A percentile compares a stretch with the other conserved stretches of the same genome.
phyloP scores from a whole-genome alignment of 2,113 vertebrate genomes.

The Macquaria australasica region DNA sequence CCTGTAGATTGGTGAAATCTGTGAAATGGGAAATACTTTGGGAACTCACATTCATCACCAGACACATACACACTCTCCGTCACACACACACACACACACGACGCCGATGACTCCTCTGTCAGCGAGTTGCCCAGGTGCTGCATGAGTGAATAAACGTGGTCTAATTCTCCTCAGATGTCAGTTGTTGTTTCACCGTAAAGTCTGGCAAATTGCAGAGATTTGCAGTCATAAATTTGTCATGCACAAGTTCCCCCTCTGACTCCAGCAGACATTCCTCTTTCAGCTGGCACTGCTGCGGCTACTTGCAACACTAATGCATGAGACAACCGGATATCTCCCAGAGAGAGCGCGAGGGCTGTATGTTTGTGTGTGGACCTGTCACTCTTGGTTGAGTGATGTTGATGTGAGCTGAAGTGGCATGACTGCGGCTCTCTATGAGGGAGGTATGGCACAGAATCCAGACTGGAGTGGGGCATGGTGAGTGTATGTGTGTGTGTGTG shows the following conservation, averaged over 20 bases:
- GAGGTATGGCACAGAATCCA: constrained; percentile 71
- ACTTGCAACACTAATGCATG: constrained; percentile 31
- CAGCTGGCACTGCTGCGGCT: constrained; percentile 46
- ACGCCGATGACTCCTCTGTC: constrained; percentile 24
- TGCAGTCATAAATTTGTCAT: constrained; percentile 63
- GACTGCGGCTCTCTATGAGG: constrained; percentile 58
- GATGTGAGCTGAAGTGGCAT: constrained; percentile 65
- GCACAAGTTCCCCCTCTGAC: constrained; percentile 54
- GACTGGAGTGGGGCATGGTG: constrained; percentile 26
- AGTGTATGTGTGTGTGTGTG: constrained; percentile 31
- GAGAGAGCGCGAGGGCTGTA: constrained; percentile 27
- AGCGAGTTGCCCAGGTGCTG: constrained; percentile 33
- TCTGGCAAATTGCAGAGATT: constrained; percentile 56
- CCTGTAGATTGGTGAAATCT: background rate
- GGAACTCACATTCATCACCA: constrained; percentile 8
- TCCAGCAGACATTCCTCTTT: constrained; percentile 57
- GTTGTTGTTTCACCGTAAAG: constrained; percentile 42
- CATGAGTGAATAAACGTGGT: constrained; percentile 7
- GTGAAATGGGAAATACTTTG: background rate
- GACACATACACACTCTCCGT: background rate
- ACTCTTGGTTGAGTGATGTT: constrained; percentile 55
- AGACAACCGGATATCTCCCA: constrained; percentile 73
- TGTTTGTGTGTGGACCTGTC: constrained; percentile 53
- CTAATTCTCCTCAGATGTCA: constrained; percentile 39
- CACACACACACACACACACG: constrained; percentile 14